Percentiles rank a stretch among this genome's conserved stretches.
Evolutionary conservation across 1,140 invertebrate species (phyloP).

Genomic region (Hylaeus volcanicus): DNA sequence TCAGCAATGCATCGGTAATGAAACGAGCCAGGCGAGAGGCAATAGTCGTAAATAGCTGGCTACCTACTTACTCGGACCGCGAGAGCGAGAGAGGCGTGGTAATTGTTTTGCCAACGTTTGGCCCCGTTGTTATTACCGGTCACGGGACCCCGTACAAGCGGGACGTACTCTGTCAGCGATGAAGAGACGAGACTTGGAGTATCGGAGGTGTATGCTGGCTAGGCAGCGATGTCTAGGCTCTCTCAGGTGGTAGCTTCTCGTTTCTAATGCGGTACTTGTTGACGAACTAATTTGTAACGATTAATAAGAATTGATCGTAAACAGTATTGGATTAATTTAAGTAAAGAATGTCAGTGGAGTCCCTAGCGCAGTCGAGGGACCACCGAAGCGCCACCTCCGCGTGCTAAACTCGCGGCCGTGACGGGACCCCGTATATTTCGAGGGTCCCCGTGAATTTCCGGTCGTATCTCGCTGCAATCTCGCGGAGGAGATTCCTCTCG

Average conservation of each 20-base stretch:
- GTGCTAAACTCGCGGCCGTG: background rate
- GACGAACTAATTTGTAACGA: too few species aligned
- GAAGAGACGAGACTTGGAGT: background rate
- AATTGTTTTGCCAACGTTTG: constrained; percentile 64
- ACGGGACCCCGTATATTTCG: constrained; percentile 63
- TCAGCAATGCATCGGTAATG: constrained; percentile 70
- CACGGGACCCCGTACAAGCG: background rate
- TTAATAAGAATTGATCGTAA: too few species aligned
- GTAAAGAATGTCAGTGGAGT: too few species aligned
- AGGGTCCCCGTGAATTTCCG: constrained; percentile 70
- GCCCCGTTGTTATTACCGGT: constrained; percentile 46
- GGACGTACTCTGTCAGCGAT: background rate
- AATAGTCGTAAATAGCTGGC: constrained; percentile 73
- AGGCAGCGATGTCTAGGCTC: too few species aligned
- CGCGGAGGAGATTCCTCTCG: constrained; percentile 42
- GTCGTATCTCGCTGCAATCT: constrained; percentile 74
- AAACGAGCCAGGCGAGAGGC: constrained; percentile 61
- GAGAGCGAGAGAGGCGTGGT: constrained; percentile 54
- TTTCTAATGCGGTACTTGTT: too few species aligned
- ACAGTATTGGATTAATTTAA: too few species aligned
- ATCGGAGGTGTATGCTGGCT: too few species aligned
- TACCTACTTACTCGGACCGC: constrained; percentile 68
- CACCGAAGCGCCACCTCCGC: too few species aligned
- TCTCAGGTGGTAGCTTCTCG: too few species aligned
- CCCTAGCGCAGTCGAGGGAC: too few species aligned